A percentile compares a stretch with the other conserved stretches of the same genome.
These are phyloP conservation scores for Heliconius hermathena DNA, from an alignment of 1,140 invertebrate genomes.

Conservation along the genomic window DNA sequence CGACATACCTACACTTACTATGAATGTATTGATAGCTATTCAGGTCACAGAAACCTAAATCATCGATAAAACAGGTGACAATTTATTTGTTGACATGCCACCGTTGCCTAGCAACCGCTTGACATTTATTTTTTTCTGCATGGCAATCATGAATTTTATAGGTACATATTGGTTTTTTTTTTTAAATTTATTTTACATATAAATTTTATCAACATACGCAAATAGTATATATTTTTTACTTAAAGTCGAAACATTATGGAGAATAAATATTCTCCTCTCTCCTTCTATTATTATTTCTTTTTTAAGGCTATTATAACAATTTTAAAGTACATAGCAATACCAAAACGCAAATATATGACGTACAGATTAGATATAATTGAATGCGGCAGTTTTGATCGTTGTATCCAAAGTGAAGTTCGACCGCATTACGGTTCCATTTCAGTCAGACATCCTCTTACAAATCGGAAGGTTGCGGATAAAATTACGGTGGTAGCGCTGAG, in stretches of 20 bases:
- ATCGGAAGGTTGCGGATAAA: conserved; percentile 43
- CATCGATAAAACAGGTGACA: conserved; percentile 45
- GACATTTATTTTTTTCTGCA: background rate
- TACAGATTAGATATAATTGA: conserved; percentile 71
- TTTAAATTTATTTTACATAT: no score
- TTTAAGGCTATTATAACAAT: no score
- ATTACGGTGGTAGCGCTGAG: conserved; percentile 41
- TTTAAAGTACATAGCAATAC: conserved; percentile 34
- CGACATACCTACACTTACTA: conserved; percentile 64
- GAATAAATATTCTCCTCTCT: no score
- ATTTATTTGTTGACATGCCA: conserved; percentile 40
- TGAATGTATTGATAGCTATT: background rate
- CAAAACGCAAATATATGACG: conserved; percentile 62
- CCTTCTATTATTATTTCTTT: no score
- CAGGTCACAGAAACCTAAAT: conserved; percentile 22
- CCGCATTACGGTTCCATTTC: conserved; percentile 31
- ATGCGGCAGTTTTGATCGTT: conserved; percentile 47
- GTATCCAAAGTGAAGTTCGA: conserved; percentile 43
- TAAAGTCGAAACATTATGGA: no score
- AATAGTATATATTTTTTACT: no score
- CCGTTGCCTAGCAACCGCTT: conserved; percentile 61
- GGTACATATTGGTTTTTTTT: no score
- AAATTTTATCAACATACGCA: no score
- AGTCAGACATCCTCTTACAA: conserved; percentile 29
- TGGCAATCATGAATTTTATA: conserved; percentile 2